Conservation (phyloP, 2,113 vertebrate genomes). For the Thamnaconus septentrionalis region DNA sequence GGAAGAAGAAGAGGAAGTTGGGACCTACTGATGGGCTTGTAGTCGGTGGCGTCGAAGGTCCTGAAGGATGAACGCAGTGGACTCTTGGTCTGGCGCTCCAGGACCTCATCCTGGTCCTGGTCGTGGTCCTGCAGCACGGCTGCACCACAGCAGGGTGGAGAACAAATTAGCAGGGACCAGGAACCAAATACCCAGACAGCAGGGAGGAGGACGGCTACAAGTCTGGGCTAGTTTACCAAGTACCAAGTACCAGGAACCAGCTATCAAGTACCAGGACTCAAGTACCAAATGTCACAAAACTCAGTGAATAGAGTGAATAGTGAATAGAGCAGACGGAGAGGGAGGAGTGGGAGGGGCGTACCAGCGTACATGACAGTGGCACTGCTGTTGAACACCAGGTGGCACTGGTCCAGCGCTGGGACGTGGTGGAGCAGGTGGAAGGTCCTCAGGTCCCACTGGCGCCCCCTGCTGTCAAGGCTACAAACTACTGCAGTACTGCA, state of each 20-base stretch:
- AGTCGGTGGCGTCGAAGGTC: constrained; percentile 96
- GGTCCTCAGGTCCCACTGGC: constrained; percentile 95
- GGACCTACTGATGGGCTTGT: constrained; percentile 91
- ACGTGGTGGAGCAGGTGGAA: constrained; percentile 95
- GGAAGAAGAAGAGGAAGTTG: neutral
- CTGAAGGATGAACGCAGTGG: constrained; percentile 97
- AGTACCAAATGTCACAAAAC: too few relatives aligned
- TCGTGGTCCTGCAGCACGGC: constrained; percentile 92
- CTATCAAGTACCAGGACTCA: too few relatives aligned
- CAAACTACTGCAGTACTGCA: neutral
- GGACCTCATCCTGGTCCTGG: constrained; percentile 91
- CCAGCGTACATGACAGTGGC: constrained; percentile 98
- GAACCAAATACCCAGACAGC: neutral
- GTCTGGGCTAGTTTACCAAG: too few relatives aligned
- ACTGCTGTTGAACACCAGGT: constrained; percentile 95
- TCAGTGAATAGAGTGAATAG: too few relatives aligned
- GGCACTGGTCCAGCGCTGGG: constrained; percentile 93
- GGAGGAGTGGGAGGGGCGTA: constrained; percentile 44
- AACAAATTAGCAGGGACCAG: neutral
- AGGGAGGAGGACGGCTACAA: too few relatives aligned
- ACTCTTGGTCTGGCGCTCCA: constrained; percentile 95
- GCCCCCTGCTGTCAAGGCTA: constrained; percentile 69
- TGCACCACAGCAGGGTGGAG: neutral
- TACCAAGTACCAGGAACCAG: neutral
- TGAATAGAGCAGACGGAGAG: too few relatives aligned